These are phyloP conservation scores for Carduelis carduelis DNA, from an alignment of 2,797 vertebrate species.

Conservation along the genomic window DNA sequence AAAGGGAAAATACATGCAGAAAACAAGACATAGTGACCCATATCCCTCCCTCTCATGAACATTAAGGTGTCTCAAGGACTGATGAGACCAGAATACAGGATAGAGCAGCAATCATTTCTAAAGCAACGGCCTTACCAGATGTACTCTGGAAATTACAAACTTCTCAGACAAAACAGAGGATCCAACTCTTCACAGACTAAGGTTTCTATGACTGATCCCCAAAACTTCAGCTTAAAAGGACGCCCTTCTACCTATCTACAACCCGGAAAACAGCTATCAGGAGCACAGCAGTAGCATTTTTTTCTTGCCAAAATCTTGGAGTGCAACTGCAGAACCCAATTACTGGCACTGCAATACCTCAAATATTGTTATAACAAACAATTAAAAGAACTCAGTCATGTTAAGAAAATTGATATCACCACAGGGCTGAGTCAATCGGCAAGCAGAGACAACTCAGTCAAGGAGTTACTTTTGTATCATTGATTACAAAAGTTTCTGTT, in stretches of 20 bases:
- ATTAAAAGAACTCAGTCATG: neutral
- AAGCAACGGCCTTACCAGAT: neutral
- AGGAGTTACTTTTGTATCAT: rapidly evolving
- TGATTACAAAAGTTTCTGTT: neutral
- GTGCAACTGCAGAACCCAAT: neutral
- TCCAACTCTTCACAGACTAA: neutral
- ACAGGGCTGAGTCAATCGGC: neutral
- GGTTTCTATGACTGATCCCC: neutral
- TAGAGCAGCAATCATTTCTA: neutral
- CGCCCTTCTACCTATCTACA: neutral
- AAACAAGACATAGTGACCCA: neutral
- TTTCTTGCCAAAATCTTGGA: neutral
- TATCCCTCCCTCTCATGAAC: neutral
- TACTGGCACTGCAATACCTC: neutral
- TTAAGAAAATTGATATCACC: neutral
- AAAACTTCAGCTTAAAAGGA: neutral
- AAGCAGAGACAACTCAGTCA: neutral
- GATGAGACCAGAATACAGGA: neutral
- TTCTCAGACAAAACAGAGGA: neutral
- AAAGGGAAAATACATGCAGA: neutral
- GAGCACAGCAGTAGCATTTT: neutral
- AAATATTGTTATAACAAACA: neutral
- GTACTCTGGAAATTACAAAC: neutral
- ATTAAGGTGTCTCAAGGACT: neutral
- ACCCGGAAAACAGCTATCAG: neutral